Evolutionary conservation across 2,113 vertebrate genomes (phyloP).

Genomic region (Blennius ocellaris): DNA sequence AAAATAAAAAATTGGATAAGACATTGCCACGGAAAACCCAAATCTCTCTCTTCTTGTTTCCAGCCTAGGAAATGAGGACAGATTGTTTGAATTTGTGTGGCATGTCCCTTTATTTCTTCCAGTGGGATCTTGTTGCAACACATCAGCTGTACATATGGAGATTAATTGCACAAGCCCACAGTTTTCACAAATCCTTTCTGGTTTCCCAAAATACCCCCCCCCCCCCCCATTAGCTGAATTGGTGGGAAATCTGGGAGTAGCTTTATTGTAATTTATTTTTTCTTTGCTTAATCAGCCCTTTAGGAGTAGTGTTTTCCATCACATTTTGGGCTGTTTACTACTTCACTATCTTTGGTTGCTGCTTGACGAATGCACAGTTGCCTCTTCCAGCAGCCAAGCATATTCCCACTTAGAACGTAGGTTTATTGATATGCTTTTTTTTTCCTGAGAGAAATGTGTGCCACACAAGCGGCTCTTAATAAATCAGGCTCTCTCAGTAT

Average conservation of each 20-base stretch:
- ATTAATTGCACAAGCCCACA: constrained; percentile 60
- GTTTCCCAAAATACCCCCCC: constrained; percentile 34
- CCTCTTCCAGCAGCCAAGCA: constrained; percentile 58
- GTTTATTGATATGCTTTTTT: constrained; percentile 54
- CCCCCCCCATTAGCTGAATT: constrained; percentile 31
- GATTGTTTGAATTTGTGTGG: constrained; percentile 65
- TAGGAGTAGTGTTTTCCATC: constrained; percentile 62
- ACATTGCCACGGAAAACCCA: constrained; percentile 29
- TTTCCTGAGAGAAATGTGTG: constrained; percentile 41
- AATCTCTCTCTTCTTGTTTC: constrained; percentile 32
- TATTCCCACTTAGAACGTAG: constrained; percentile 38
- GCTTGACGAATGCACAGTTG: constrained; percentile 48
- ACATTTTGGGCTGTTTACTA: constrained; percentile 65
- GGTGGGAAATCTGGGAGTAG: constrained; percentile 65
- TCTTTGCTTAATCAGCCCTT: constrained; percentile 57
- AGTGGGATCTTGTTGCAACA: constrained; percentile 48
- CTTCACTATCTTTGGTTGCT: constrained; percentile 51
- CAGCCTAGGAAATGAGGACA: constrained; percentile 56
- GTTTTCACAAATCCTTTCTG: constrained; percentile 55
- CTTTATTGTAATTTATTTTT: constrained; percentile 61
- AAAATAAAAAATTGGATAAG: background rate
- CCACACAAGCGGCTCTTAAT: constrained; percentile 54
- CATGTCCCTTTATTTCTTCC: constrained; percentile 58
- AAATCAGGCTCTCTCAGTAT: constrained; percentile 54
- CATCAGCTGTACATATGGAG: constrained; percentile 56